Conservation (phyloP, 64 coral and sea anemone species). For the Dendronephthya gigantea region DNA sequence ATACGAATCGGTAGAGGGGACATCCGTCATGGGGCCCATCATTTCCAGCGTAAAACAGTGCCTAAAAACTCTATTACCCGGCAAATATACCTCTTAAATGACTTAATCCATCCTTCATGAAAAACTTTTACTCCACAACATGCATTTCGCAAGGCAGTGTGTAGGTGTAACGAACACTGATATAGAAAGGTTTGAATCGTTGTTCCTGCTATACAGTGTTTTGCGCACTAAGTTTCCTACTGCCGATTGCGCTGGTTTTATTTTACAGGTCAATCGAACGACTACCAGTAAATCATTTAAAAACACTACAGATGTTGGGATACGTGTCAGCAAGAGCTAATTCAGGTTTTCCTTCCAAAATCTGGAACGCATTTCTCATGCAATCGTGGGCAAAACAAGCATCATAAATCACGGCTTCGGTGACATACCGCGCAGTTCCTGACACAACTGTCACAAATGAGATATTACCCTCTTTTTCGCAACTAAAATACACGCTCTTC, state of each 20-base stretch:
- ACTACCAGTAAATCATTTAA: neutral
- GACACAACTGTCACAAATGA: conserved; percentile 18
- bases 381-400: neutral
- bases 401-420: conserved; percentile 1
- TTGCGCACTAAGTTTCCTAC: neutral
- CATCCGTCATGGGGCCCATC: too few species aligned
- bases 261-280: neutral
- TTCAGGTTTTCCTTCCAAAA: neutral
- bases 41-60: neutral
- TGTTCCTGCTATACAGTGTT: neutral
- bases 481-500: neutral
- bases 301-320: neutral
- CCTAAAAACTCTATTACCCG: neutral
- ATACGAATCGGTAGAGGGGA: too few species aligned
- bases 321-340: neutral
- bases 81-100: neutral
- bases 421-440: neutral
- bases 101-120: neutral
- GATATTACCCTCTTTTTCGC: neutral
- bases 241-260: neutral
- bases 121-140: neutral
- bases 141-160: neutral
- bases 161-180: neutral
- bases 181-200: neutral
- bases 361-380: conserved; percentile 16